Evolutionary conservation across 1,140 invertebrate genomes (phyloP).

Genomic region (Trichogramma pretiosum): DNA sequence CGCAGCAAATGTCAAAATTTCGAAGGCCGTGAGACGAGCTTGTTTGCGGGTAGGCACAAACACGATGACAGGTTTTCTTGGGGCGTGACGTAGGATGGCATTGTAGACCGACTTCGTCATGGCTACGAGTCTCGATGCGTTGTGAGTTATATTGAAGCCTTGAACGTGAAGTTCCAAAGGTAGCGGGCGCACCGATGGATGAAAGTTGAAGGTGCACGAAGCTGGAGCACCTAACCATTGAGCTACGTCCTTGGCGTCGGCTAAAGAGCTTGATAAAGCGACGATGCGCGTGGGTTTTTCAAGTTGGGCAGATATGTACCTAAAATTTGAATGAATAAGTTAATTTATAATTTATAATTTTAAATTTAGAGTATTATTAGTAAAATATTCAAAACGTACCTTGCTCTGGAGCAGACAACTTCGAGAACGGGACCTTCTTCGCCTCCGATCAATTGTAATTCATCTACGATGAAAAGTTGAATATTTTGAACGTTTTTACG

Average conservation of each 20-base stretch:
- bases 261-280: slow-evolving; percentile 87
- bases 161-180: slow-evolving; percentile 90
- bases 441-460: slow-evolving; percentile 85
- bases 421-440: slow-evolving; percentile 90
- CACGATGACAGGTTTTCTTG: slow-evolving; percentile 85
- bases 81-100: slow-evolving; percentile 79
- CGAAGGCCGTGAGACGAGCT: slow-evolving; percentile 87
- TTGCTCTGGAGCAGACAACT: slow-evolving; percentile 93
- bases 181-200: slow-evolving; percentile 91
- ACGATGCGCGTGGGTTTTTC: slow-evolving; percentile 90
- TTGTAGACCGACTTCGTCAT: slow-evolving; percentile 98
- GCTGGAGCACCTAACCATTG: slow-evolving; percentile 94
- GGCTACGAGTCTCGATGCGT: slow-evolving; percentile 85
- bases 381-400: slow-evolving; percentile 33
- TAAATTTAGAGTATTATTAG: neutral
- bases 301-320: slow-evolving; percentile 92
- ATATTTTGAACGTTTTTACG: slow-evolving; percentile 97
- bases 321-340: too few species aligned
- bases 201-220: slow-evolving; percentile 95
- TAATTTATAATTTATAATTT: neutral
- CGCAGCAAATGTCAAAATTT: slow-evolving; percentile 86
- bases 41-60: slow-evolving; percentile 95
- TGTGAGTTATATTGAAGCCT: slow-evolving; percentile 97
- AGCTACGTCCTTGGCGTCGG: slow-evolving; percentile 90
- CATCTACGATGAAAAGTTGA: slow-evolving; percentile 95